Evolutionary conservation across 2,797 vertebrate species (phyloP), one percentile per base, ranked within the genome.

Genomic region (Gymnothorax reevesii): DNA sequence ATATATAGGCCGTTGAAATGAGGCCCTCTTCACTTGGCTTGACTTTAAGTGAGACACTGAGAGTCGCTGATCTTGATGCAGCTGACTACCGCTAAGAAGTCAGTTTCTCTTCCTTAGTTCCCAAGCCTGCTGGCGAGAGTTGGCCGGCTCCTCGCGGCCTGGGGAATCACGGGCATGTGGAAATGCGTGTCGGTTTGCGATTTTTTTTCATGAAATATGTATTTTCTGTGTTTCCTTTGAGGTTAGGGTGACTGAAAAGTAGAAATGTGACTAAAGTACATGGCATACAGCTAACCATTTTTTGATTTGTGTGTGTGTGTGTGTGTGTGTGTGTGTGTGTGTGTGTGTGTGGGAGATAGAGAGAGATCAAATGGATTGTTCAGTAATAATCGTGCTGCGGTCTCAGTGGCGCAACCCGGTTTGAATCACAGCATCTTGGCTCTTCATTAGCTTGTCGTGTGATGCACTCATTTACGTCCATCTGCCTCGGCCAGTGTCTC

Each of bases 361-460:
- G 62, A 71, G 52, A 79, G 69, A 64, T 84, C 83, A 84, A 64
- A 84, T n/a, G 49, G 42, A 69, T 6, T 64, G 54, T 66, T 84
- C 71, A 84, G 66, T 71, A 33, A 84, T 84, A 84, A 71, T 69
- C 62, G 17, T 62, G 0, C 83, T 54, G 62, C 73, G 90, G 89
- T 89, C 87, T 87, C 89, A 86, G 90, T 87, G 92, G 89, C 91
- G 89, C 88, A 89, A 84, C 87, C 83, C 42, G 91, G 90, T 87
- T 93, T 90, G 91, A 93, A 92, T 94, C 95, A 95, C 93, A 94
- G 90, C 92, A 90, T 88, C 86, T 92, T 95, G 94, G 94, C 95
- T 91, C 90, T 92, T 92, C 66, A 62, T 57, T 33, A 52, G 9
- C 7, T 59, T 94, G 93, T 89, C 95, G 94, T 89, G 88, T 59